Conservation (phyloP, 2,113 vertebrate species). For the Struthidea cinerea region DNA sequence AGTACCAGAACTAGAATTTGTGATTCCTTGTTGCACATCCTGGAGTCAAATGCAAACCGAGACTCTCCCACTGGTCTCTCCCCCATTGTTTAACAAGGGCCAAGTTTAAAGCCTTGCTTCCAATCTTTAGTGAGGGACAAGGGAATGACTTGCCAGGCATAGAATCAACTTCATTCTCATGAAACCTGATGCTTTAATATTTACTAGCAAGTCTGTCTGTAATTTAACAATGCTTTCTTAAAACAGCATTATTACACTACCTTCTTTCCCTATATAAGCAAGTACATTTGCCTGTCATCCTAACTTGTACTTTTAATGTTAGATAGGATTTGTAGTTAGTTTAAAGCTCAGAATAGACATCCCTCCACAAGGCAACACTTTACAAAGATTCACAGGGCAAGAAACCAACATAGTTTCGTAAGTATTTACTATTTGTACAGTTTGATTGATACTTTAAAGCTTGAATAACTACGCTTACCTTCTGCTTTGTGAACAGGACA, state of each 20-base stretch:
- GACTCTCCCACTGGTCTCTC: not conserved
- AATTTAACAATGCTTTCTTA: not conserved
- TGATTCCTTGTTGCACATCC: not conserved
- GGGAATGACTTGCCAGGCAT: not conserved
- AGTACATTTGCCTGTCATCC: not conserved
- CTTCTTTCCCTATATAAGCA: not conserved
- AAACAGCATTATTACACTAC: not conserved
- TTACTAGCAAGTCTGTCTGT: not conserved
- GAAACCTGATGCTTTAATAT: not conserved
- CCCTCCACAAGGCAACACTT: not conserved
- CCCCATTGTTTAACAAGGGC: not conserved
- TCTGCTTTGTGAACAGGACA: slow-evolving; percentile 83
- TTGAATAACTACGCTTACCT: slow-evolving; percentile 68
- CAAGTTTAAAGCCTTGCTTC: not conserved
- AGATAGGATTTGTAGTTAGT: not conserved
- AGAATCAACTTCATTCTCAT: rapidly evolving
- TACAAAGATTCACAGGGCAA: not conserved
- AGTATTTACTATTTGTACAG: not conserved
- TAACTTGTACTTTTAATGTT: not conserved
- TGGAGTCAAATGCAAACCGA: not conserved
- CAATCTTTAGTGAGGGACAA: not conserved
- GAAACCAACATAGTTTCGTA: not conserved
- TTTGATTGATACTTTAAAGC: not conserved
- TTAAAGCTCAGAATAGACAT: not conserved
- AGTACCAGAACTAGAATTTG: not conserved